A percentile compares a stretch with the other conserved stretches of the same genome.
Conservation (phyloP, 2,888 invertebrate genomes). For the Hypomecis atomaria region DNA sequence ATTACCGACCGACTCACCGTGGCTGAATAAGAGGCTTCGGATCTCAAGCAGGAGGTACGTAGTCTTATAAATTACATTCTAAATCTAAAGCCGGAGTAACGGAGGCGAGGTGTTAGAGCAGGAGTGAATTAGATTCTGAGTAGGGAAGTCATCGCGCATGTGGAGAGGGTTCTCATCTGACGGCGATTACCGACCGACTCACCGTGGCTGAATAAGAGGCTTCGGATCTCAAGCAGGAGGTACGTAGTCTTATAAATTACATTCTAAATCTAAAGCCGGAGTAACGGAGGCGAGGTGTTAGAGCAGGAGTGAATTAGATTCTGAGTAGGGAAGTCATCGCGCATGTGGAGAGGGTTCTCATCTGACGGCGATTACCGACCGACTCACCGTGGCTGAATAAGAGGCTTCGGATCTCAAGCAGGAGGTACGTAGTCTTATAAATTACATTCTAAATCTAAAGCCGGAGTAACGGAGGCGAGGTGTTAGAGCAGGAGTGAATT, state of each 20-base stretch:
- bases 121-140: conserved; percentile 84
- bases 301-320: conserved; percentile 89
- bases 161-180: conserved; percentile 91
- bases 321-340: conserved; percentile 91
- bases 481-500: conserved; percentile 92
- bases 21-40: conserved; percentile 81
- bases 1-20: conserved; percentile 74
- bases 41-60: conserved; percentile 80
- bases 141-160: conserved; percentile 91
- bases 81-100: conserved; percentile 91
- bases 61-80: conserved; percentile 33
- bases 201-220: conserved; percentile 80
- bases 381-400: conserved; percentile 79
- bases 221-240: conserved; percentile 82
- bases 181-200: conserved; percentile 72
- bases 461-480: conserved; percentile 89
- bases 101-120: conserved; percentile 93
- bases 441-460: conserved; percentile 86
- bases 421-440: conserved; percentile 73
- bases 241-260: conserved; percentile 45
- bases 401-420: conserved; percentile 82
- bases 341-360: conserved; percentile 93
- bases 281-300: conserved; percentile 90
- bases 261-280: conserved; percentile 88
- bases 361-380: conserved; percentile 69